Percentiles rank a stretch among this genome's conserved stretches.
These are phyloP conservation scores for Rosalia funebris DNA, from an alignment of 2,888 invertebrate species.

Conservation along the genomic window DNA sequence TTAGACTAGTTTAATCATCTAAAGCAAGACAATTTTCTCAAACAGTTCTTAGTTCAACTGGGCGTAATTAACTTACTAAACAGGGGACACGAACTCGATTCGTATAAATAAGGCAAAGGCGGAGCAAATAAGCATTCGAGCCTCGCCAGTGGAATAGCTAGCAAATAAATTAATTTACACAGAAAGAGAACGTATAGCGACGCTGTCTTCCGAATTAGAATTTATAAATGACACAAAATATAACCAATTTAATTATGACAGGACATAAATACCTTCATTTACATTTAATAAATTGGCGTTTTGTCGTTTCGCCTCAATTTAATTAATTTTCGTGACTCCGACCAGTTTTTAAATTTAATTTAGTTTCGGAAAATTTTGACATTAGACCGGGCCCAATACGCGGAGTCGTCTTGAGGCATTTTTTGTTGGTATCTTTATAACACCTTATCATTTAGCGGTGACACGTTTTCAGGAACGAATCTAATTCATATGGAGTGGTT, in stretches of 20 bases:
- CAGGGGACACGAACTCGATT: background rate
- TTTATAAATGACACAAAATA: conserved; percentile 26
- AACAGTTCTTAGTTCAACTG: too few relatives aligned
- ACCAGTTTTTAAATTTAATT: conserved; percentile 2
- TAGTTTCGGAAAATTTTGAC: background rate
- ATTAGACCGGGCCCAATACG: background rate
- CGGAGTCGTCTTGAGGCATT: background rate
- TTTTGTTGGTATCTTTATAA: background rate
- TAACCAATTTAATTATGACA: conserved; percentile 23
- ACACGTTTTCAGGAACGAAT: too few relatives aligned
- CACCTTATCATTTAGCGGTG: too few relatives aligned
- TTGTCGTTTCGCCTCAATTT: conserved; percentile 7
- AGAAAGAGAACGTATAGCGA: conserved; percentile 3
- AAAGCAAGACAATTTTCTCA: too few relatives aligned
- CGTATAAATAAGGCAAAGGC: conserved; percentile 14
- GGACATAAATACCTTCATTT: conserved; percentile 17
- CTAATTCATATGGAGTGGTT: too few relatives aligned
- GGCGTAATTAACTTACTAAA: too few relatives aligned
- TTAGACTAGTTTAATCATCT: too few relatives aligned
- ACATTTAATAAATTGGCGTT: conserved; percentile 18
- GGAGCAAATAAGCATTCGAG: conserved; percentile 8
- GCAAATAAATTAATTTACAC: conserved; percentile 13
- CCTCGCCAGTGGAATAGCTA: conserved; percentile 6
- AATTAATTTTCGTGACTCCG: conserved; percentile 15
- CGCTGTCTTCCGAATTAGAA: conserved; percentile 18